Percentiles rank a stretch among this genome's conserved stretches.
phyloP scores from a whole-genome alignment of 2,113 vertebrate species.

The Platycercus adscitus region DNA sequence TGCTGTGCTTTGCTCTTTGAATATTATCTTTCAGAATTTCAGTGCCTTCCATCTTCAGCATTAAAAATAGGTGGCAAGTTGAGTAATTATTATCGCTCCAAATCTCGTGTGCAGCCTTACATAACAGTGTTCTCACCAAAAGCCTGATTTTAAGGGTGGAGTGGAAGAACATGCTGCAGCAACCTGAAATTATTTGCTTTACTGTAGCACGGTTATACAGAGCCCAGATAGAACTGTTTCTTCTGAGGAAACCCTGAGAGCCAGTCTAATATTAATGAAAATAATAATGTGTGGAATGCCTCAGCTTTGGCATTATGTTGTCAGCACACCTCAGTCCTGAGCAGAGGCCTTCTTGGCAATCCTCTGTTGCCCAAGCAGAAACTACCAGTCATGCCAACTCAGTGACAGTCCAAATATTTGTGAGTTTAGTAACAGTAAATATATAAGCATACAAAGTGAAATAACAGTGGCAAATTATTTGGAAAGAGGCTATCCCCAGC shows the following conservation, averaged over 20 bases:
- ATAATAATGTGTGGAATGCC: background rate
- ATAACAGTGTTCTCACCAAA: conserved; percentile 59
- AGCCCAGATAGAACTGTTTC: background rate
- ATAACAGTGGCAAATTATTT: background rate
- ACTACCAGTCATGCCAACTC: background rate
- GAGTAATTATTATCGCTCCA: conserved; percentile 59
- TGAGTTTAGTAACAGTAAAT: background rate
- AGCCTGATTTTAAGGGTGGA: conserved; percentile 66
- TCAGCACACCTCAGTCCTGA: background rate
- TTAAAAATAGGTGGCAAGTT: conserved; percentile 63
- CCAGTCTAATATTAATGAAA: background rate
- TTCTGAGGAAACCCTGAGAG: background rate
- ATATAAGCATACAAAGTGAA: background rate
- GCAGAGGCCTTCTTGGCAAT: background rate
- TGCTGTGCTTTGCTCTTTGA: conserved; percentile 15
- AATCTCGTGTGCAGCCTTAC: conserved; percentile 43
- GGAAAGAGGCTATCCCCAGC: background rate
- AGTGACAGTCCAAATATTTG: background rate
- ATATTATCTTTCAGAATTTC: conserved; percentile 48
- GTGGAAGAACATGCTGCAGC: conserved; percentile 35
- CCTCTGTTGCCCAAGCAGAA: conserved; percentile 22
- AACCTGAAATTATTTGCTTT: conserved; percentile 58
- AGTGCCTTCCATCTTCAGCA: conserved; percentile 13
- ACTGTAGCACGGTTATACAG: background rate
- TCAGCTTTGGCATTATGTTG: background rate